Percentiles rank a stretch among this genome's conserved stretches.
These are phyloP conservation scores for Parasteatoda lunata DNA, from an alignment of 2,888 invertebrate species.

Conservation along the genomic window DNA sequence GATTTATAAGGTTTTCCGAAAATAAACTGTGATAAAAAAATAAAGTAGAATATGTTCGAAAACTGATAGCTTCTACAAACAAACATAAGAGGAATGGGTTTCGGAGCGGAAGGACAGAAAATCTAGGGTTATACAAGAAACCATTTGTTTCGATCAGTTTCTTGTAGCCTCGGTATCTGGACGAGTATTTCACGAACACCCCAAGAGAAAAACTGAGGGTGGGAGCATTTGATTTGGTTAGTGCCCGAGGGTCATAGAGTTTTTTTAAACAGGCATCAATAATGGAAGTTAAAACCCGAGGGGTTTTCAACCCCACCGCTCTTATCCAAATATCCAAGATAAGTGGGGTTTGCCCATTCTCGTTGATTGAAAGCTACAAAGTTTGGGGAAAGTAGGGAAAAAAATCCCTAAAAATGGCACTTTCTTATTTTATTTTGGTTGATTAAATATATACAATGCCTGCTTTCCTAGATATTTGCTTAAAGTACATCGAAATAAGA, in stretches of 20 bases:
- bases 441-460: too few relatives aligned
- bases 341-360: neutral
- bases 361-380: neutral
- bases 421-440: too few relatives aligned
- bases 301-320: conserved; percentile 20
- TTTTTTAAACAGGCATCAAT: conserved; percentile 38
- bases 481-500: too few relatives aligned
- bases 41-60: conserved; percentile 17
- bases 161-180: conserved; percentile 31
- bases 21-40: neutral
- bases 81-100: conserved; percentile 40
- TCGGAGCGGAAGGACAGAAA: conserved; percentile 6
- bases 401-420: neutral
- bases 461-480: too few relatives aligned
- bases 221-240: conserved; percentile 49
- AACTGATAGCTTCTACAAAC: conserved; percentile 14
- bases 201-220: conserved; percentile 6
- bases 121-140: neutral
- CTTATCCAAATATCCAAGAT: neutral
- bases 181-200: conserved; percentile 29
- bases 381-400: neutral
- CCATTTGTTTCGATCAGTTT: conserved; percentile 49
- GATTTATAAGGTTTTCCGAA: conserved; percentile 27
- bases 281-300: conserved; percentile 49
- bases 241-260: conserved; percentile 34